Evolutionary conservation across 1,140 invertebrate species (phyloP).

Genomic region (Cyphomyrmex costatus): DNA sequence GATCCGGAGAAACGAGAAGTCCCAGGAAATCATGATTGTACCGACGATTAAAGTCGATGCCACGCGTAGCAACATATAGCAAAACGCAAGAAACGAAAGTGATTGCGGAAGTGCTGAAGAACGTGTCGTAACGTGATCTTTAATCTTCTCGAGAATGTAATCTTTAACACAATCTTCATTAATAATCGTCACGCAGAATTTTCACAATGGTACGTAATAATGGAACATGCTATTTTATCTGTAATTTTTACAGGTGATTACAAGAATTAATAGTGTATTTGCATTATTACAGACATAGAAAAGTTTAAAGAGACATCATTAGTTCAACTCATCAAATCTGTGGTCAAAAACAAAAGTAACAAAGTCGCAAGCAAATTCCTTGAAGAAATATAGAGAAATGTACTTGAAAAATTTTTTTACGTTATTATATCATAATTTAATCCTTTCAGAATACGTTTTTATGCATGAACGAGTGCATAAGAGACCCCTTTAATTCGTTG

Average conservation of each 20-base stretch:
- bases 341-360: background rate
- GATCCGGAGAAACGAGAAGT: constrained; percentile 41
- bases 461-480: background rate
- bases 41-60: constrained; percentile 34
- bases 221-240: background rate
- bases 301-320: background rate
- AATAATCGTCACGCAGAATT: constrained; percentile 9
- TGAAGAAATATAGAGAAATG: background rate
- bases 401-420: background rate
- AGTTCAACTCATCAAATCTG: background rate
- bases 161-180: constrained; percentile 27
- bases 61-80: constrained; percentile 7
- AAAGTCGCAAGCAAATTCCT: background rate
- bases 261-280: background rate
- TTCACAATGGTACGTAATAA: background rate
- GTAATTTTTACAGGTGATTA: background rate
- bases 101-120: constrained; percentile 37
- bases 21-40: background rate
- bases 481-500: constrained; percentile 23
- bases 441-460: constrained; percentile 4
- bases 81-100: constrained; percentile 14
- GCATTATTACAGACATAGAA: background rate
- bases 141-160: background rate
- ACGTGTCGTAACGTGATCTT: constrained; percentile 17
- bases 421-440: constrained; percentile 14